Conservation (phyloP, 2,797 vertebrate genomes). For the Amphiprion clarkii region DNA sequence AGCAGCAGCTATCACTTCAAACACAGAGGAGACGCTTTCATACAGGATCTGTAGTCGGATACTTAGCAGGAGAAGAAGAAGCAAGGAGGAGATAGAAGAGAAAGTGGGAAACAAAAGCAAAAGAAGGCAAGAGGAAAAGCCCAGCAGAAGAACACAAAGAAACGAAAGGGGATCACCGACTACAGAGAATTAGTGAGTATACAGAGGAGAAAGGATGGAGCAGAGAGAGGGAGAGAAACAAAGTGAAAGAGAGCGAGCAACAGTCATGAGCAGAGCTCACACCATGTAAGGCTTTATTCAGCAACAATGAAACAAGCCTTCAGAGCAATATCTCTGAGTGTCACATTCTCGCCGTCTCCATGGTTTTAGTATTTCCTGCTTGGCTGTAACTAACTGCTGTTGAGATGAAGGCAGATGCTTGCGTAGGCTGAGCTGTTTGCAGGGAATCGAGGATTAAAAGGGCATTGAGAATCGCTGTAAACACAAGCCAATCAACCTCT, state of each 20-base stretch:
- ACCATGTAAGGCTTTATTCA: constrained; percentile 78
- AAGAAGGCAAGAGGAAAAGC: constrained; percentile 18
- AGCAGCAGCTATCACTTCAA: constrained; percentile 32
- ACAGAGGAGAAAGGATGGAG: constrained; percentile 33
- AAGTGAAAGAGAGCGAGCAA: constrained; percentile 43
- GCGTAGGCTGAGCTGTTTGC: constrained; percentile 63
- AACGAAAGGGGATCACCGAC: constrained; percentile 44
- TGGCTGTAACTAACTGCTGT: constrained; percentile 50
- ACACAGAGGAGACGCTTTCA: constrained; percentile 35
- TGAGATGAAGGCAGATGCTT: constrained; percentile 63
- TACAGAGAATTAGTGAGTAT: constrained; percentile 28
- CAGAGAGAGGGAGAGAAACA: constrained; percentile 31
- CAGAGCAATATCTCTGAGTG: constrained; percentile 66
- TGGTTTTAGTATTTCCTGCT: constrained; percentile 71
- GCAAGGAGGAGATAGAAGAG: neutral
- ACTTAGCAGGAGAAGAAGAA: neutral
- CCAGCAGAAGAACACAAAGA: constrained; percentile 30
- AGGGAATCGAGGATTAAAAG: constrained; percentile 54
- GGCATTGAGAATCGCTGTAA: constrained; percentile 39
- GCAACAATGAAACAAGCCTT: constrained; percentile 66
- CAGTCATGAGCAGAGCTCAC: constrained; percentile 54
- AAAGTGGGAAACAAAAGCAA: constrained; percentile 14
- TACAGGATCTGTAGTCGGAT: constrained; percentile 19
- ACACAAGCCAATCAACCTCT: constrained; percentile 55
- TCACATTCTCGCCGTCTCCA: constrained; percentile 74